Evolutionary conservation across 2,888 invertebrate genomes (phyloP), one percentile per base, ranked within the genome.

Genomic region (Xanthia togata): DNA sequence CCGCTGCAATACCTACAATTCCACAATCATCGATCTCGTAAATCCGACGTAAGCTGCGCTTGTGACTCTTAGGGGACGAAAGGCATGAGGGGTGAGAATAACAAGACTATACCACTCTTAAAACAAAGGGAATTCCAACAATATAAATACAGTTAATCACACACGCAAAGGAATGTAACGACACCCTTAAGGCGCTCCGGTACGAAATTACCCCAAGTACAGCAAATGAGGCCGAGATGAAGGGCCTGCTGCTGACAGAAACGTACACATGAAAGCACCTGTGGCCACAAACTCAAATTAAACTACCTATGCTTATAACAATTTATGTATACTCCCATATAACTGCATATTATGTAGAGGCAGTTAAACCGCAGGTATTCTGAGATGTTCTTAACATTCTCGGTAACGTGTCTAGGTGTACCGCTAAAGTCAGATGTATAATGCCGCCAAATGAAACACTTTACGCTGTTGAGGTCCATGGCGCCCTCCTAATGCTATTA

Each of bases 41-140:
- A 95, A 94, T 92, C 93, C 91, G 91, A 91, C 94, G 92, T 94
- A 93, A 92, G 92, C 90, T 89, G 90, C 91, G 92, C 92, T 93
- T 90, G 91, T 92, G 91, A 91, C 90, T 90, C 89, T 89, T 87
- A 88, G 87, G 90, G 87, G 88, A 87, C 87, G 87, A 81, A 89
- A 89, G 88, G 85, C 85, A 82, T 74, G 85, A 89, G 88, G 88
- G 91, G 89, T 81, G 92, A 87, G 88, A 91, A 92, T 91, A 92
- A 93, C 91, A 93, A 89, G 91, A 92, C 91, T 90, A 90, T 31
- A 67, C 89, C 89, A 89, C 89, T 87, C 90, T 83, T 89, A 85
- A 91, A 92, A 93, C 93, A 94, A 94, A 94, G 91, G 93, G 90
- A 94, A 92, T 93, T 90, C 89, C 90, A 89, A 89, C 86, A 85